phyloP scores from a whole-genome alignment of 2,797 vertebrate species.

The Arctocebus calabarensis region DNA sequence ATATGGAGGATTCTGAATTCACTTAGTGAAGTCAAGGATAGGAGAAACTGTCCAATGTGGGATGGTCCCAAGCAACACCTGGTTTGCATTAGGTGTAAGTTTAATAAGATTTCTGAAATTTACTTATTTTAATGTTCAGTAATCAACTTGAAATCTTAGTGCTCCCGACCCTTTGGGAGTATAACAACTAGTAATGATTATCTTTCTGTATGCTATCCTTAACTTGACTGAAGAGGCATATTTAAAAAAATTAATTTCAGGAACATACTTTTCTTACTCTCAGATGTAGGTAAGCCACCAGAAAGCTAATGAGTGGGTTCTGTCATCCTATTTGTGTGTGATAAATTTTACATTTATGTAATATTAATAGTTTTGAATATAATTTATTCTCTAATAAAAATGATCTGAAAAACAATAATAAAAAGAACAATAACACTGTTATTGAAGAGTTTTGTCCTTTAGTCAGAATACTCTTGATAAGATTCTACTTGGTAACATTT shows the following conservation, averaged over 20 bases:
- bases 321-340: not conserved
- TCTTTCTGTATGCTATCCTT: not conserved
- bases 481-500: not conserved
- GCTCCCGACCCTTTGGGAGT: not conserved
- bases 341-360: conserved; percentile 8
- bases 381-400: conserved; percentile 27
- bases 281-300: not conserved
- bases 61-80: not conserved
- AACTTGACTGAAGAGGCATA: not conserved
- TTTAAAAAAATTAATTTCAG: not conserved
- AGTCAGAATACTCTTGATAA: not conserved
- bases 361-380: not conserved
- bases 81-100: not conserved
- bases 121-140: not conserved
- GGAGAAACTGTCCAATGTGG: not conserved
- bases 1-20: not conserved
- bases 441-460: not conserved
- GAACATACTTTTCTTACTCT: conserved; percentile 21
- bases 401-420: conserved; percentile 1
- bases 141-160: not conserved
- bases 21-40: not conserved
- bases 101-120: not conserved
- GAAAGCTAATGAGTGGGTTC: not conserved
- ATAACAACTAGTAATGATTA: not conserved
- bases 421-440: not conserved